Base-by-base conservation (phyloP, 2,888 invertebrate species). In the Nomada hirtipes region DNA sequence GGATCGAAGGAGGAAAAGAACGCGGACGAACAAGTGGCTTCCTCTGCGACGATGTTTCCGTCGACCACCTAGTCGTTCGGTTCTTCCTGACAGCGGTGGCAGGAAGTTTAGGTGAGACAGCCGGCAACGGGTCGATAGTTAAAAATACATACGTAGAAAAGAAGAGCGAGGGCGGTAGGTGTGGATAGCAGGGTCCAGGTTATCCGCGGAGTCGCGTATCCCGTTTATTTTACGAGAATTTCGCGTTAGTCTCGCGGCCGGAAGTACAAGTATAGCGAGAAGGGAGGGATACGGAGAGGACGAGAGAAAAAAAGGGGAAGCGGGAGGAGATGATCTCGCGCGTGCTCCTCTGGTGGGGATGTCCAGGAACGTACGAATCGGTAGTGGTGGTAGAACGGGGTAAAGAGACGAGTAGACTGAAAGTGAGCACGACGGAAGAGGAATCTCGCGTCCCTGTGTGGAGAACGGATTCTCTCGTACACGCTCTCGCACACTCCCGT, bases 231-330 rank as follows among this genome's bases (percentile, higher is more conserved):
- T 88, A 89, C 89, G 87, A 91, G 90, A 87, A 90, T 90, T 91
- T 91, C 85, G 92, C 91, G 87, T 86, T 90, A 87, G 86, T 82
- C 83, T 81, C 88, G 88, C 90, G 90, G 85, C 91, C 92, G 92
- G 92, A 92, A 92, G 92, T 92, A 91, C 91, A 89, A 92, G 91
- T 92, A 92, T 91, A 91, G 91, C 79, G 82, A 83, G 78, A 65
- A 79, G 70, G 70, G 60, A 77, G 79, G 67, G 59, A 65, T 26
- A 73, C 23, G 63, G 72, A 67, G 73, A 42, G 74, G 50, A 72
- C 13, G 26, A 60, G 60, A 71, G 64, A 73, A 55, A 74, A 71
- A 70, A 68, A 63, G 64, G 79, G 75, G 87, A 78, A 78, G 82
- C 72, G 76, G 78, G 83, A 79, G 78, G 72, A 76, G 87, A 77